Evolutionary conservation across 2,888 invertebrate species (phyloP).

Genomic region (Brachyopa scutellaris): DNA sequence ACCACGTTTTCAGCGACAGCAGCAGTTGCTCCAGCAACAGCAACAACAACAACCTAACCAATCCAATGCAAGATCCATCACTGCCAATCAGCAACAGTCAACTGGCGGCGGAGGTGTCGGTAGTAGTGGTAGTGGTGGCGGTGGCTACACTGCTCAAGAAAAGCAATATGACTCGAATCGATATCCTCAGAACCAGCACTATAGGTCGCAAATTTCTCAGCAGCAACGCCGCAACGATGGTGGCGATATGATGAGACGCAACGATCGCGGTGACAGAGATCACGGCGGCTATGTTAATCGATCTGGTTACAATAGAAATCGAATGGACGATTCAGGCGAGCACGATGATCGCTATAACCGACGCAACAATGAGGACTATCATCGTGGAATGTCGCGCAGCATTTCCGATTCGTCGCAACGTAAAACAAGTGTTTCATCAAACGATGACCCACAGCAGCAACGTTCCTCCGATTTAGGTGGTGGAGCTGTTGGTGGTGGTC

Average conservation of each 20-base stretch:
- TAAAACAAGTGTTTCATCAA: slow-evolving; percentile 81
- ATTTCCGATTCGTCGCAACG: slow-evolving; percentile 82
- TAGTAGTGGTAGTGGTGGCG: slow-evolving; percentile 58
- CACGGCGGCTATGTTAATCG: slow-evolving; percentile 50
- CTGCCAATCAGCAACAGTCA: slow-evolving; percentile 75
- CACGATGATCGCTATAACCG: slow-evolving; percentile 76
- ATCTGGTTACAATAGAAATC: slow-evolving; percentile 74
- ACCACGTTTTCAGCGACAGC: slow-evolving; percentile 92
- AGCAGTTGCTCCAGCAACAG: slow-evolving; percentile 81
- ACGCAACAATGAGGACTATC: slow-evolving; percentile 75
- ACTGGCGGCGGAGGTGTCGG: slow-evolving; percentile 67
- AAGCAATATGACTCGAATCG: slow-evolving; percentile 65
- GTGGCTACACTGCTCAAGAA: slow-evolving; percentile 67
- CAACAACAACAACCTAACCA: slow-evolving; percentile 54
- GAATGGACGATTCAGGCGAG: slow-evolving; percentile 74
- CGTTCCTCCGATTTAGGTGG: slow-evolving; percentile 70
- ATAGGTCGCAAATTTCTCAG: slow-evolving; percentile 46
- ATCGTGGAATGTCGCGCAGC: slow-evolving; percentile 79
- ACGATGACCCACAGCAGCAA: slow-evolving; percentile 77
- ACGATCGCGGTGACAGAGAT: slow-evolving; percentile 62
- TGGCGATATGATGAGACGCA: slow-evolving; percentile 64
- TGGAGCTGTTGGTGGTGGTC: slow-evolving; percentile 54
- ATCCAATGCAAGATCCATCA: slow-evolving; percentile 72
- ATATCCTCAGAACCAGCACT: slow-evolving; percentile 56
- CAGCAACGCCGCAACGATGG: slow-evolving; percentile 60